phyloP scores from a whole-genome alignment of 2,888 invertebrate genomes.

The Oxyteleia sp. region DNA sequence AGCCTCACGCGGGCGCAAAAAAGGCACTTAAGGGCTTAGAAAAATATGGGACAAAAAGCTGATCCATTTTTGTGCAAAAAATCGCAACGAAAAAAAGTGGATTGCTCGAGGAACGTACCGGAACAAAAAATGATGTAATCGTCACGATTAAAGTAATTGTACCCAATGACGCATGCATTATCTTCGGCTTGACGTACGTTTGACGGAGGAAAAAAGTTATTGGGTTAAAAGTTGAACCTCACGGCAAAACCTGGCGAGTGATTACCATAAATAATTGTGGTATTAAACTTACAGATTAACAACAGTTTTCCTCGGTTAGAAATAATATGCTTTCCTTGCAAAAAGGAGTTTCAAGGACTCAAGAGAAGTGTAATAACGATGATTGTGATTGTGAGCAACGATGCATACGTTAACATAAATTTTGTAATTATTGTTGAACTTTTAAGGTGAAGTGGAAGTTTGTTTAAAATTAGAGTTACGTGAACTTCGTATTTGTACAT shows the following conservation, averaged over 20 bases:
- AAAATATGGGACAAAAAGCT: slow-evolving; percentile 41
- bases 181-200: slow-evolving; percentile 11
- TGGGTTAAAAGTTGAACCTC: slow-evolving; percentile 35
- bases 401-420: too few species aligned
- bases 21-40: slow-evolving; percentile 53
- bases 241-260: neutral
- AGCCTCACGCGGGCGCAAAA: slow-evolving; percentile 19
- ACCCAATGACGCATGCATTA: slow-evolving; percentile 27
- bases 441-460: too few species aligned
- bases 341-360: neutral
- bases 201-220: slow-evolving; percentile 24
- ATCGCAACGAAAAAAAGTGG: slow-evolving; percentile 2
- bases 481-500: too few species aligned
- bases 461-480: too few species aligned
- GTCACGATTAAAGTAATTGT: slow-evolving; percentile 36
- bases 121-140: slow-evolving; percentile 22
- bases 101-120: slow-evolving; percentile 7
- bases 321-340: neutral
- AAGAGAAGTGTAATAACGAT: too few species aligned
- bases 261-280: slow-evolving; percentile 28
- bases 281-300: slow-evolving; percentile 8
- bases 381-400: neutral
- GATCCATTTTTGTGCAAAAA: slow-evolving; percentile 40
- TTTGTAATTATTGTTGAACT: too few species aligned
- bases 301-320: neutral